Percentiles rank a stretch among this genome's conserved stretches.
Conservation (phyloP, 1,140 invertebrate species). For the Asbolus verrucosus region DNA sequence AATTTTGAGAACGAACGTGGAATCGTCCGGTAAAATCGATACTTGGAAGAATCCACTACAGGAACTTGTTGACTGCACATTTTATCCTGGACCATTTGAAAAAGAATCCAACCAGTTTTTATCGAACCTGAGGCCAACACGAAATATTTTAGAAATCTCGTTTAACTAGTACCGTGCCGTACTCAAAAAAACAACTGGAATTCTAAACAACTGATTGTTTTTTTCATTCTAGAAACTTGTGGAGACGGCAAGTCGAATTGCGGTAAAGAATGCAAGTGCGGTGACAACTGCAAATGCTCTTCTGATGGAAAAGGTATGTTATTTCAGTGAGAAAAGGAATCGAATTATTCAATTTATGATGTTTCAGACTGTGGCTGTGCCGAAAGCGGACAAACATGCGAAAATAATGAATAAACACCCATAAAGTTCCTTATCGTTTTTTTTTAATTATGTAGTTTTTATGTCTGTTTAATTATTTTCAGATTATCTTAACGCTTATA, state of each 20-base stretch:
- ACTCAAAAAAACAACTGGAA: no score
- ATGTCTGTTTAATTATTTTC: not conserved
- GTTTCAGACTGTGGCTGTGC: conserved; percentile 45
- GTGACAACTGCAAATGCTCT: conserved; percentile 61
- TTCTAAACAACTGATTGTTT: no score
- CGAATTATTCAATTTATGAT: not conserved
- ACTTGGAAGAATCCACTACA: not conserved
- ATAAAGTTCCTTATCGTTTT: conserved; percentile 31
- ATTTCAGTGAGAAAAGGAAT: not conserved
- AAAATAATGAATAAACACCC: conserved; percentile 41
- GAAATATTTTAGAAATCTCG: not conserved
- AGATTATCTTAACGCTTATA: conserved; percentile 6
- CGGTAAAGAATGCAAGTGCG: conserved; percentile 61
- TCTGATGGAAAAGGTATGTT: conserved; percentile 36
- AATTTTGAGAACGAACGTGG: conserved; percentile 6
- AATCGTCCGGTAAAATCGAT: conserved; percentile 4
- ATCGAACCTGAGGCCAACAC: no score
- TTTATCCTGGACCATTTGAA: no score
- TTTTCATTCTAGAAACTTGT: conserved; percentile 57
- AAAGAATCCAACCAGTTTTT: no score
- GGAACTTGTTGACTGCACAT: not conserved
- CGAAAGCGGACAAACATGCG: conserved; percentile 10
- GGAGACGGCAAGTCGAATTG: conserved; percentile 57
- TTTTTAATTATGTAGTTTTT: conserved; percentile 18
- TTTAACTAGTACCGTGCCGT: not conserved